Evolutionary conservation across 35 echinoderm and acorn worm species (phyloP).

Genomic region (Chiridota heheva): DNA sequence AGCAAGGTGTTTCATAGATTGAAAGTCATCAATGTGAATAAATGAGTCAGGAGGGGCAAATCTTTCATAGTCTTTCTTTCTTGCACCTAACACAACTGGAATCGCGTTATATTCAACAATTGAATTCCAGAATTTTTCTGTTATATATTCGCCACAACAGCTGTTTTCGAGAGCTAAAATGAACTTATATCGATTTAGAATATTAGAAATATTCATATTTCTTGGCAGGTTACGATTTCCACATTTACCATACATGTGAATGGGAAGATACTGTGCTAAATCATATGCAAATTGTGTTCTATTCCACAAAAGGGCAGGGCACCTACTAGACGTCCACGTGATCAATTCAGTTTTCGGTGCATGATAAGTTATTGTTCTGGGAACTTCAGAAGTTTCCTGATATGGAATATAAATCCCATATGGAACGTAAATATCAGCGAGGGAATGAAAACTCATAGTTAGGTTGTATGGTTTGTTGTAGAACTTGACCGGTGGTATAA

Average conservation of each 20-base stretch:
- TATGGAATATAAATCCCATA: too few relatives aligned
- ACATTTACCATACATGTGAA: conserved; percentile 27
- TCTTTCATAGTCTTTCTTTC: not conserved
- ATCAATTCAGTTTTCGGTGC: not conserved
- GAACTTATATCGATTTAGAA: conserved; percentile 19
- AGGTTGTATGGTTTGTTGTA: too few relatives aligned
- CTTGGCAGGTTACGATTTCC: not conserved
- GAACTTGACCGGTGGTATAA: too few relatives aligned
- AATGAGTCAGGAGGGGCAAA: conserved; percentile 12
- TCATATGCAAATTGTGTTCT: conserved; percentile 27
- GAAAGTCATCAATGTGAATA: conserved; percentile 33
- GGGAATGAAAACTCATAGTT: too few relatives aligned
- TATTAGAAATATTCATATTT: not conserved
- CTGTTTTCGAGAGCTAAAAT: conserved; percentile 13
- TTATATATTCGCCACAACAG: conserved; percentile 31
- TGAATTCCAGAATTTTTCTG: conserved; percentile 24
- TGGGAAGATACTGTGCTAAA: not conserved
- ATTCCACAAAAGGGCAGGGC: conserved; percentile 7
- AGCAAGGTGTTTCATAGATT: conserved; percentile 8
- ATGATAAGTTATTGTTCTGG: not conserved
- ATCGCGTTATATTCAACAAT: not conserved
- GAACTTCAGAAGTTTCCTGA: too few relatives aligned
- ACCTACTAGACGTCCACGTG: conserved; percentile 7
- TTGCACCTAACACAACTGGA: conserved; percentile 22
- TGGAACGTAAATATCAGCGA: too few relatives aligned